Conservation (phyloP, 2,888 invertebrate species). For the Cyaniris semiargus region DNA sequence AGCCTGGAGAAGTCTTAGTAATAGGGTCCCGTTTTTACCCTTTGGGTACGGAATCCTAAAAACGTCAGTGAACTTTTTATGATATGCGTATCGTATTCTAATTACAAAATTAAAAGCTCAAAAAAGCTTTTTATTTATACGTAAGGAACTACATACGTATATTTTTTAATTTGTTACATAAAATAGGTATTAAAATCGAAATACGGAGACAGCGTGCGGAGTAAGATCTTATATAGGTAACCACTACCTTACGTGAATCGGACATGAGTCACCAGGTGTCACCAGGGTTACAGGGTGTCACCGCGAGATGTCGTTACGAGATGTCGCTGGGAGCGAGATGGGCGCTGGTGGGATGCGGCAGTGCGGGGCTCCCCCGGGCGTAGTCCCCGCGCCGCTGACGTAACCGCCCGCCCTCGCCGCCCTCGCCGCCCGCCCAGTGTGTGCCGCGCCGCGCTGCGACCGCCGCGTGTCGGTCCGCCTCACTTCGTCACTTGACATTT, state of each 20-base stretch:
- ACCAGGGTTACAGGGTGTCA: slow-evolving; percentile 38
- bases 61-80: no score
- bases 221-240: no score
- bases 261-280: background rate
- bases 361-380: slow-evolving; percentile 58
- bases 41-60: no score
- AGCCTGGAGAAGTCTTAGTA: no score
- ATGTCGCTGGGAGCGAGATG: slow-evolving; percentile 71
- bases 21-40: no score
- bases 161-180: no score
- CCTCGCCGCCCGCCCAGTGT: slow-evolving; percentile 78
- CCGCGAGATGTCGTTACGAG: slow-evolving; percentile 58
- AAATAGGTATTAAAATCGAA: no score
- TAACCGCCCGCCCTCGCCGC: slow-evolving; percentile 76
- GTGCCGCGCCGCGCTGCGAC: slow-evolving; percentile 75
- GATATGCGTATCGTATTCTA: no score
- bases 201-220: no score
- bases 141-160: no score
- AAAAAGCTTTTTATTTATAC: no score
- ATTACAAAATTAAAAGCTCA: no score
- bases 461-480: slow-evolving; percentile 63
- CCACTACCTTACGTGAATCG: background rate
- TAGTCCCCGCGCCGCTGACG: slow-evolving; percentile 69
- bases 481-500: slow-evolving; percentile 72
- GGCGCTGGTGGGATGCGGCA: slow-evolving; percentile 74